Evolutionary conservation across 1,140 invertebrate species (phyloP).

Genomic region (Neodiprion fabricii): DNA sequence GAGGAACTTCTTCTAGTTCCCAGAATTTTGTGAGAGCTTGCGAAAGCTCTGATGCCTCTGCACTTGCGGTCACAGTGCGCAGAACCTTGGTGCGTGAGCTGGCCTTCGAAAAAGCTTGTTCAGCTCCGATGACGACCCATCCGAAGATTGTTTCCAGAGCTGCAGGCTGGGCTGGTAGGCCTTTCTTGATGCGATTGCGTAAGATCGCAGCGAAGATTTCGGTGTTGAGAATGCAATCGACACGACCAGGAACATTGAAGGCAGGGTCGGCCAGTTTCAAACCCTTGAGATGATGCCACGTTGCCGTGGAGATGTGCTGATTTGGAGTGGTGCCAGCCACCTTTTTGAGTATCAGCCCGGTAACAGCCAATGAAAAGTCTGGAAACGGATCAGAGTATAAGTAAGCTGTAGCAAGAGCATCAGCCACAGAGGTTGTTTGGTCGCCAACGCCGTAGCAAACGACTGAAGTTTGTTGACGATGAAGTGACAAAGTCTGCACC

Average conservation of each 20-base stretch:
- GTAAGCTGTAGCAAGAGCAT: neutral
- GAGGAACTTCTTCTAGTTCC: neutral
- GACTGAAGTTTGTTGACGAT: constrained; percentile 1
- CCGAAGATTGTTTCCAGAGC: constrained; percentile 8
- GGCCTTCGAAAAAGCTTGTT: neutral
- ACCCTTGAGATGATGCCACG: neutral
- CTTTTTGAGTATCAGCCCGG: neutral
- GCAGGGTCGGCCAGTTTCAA: neutral
- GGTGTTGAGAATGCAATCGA: neutral
- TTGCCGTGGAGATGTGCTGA: neutral
- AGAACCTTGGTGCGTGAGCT: neutral
- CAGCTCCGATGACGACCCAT: neutral
- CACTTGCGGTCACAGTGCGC: neutral
- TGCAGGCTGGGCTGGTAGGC: neutral
- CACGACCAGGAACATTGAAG: neutral
- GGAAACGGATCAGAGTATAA: too few relatives aligned
- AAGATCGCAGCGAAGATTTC: constrained; percentile 6
- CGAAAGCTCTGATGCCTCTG: neutral
- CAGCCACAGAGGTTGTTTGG: neutral
- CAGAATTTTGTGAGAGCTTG: neutral
- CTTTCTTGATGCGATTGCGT: neutral
- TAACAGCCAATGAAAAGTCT: neutral
- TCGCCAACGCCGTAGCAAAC: neutral
- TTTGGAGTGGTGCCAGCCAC: neutral
- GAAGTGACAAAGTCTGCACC: neutral